Evolutionary conservation across 2,797 vertebrate genomes (phyloP), one percentile per base, ranked within the genome.

Genomic region (Chelonia mydas): DNA sequence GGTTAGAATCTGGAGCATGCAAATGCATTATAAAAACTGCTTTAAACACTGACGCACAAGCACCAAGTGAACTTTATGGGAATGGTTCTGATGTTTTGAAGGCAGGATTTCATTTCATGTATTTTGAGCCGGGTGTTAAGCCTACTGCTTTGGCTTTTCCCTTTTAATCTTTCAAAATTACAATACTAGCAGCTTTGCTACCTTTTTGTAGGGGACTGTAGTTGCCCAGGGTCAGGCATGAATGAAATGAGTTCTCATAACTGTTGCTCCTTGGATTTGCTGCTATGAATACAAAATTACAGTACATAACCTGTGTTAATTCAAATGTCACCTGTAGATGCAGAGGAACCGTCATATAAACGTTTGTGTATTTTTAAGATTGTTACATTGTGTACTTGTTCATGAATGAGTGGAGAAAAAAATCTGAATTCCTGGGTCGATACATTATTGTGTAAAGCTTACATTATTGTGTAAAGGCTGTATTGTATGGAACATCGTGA

Each of bases 91-190:
- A 93, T 94, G 74, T 79, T 86, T 93, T 92, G 88, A 96, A 97
- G 90, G 86, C 31, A 51, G 74, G 8, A 80, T 93, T 91, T 96
- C 3, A 33, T 83, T 91, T 87, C 6, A 55, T 33, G 3, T 93
- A 59, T 97, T 98, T 96, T 98, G 92, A 96, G 78, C 57, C 94
- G 37, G 83, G 85, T 94, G 83, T 84, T 97, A 98, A 97, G 90
- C 86, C 49, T 89, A 8, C 45, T 86, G 88, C 76, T 92, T 90
- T 95, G 91, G 31, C 91, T 87, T 87, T 95, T 74, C 74, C 83
- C 5, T 89, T 96, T 95, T 92, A 33, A 91, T 94, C 55, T 97
- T 97, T 80, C 88, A 49, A 97, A 84, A 96, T 96, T 95, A 88
- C 68, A 88, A 28, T 93, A 95, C 77, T 9, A 47, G 83, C 7